These are phyloP conservation scores for Ctenopoma kingsleyae DNA, from an alignment of 2,797 vertebrate species.

Conservation along the genomic window DNA sequence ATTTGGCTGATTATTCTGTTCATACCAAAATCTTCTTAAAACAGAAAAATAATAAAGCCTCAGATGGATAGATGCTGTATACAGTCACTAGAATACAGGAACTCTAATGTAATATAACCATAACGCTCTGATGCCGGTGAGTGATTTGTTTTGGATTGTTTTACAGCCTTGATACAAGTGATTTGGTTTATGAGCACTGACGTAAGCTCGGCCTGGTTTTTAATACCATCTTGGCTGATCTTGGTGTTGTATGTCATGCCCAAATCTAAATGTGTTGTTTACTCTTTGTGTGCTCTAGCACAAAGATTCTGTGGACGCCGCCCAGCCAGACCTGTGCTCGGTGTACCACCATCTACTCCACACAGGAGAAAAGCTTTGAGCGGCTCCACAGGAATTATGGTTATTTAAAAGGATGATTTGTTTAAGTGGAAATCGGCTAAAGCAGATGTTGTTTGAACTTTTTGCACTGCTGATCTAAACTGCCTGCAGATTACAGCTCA, in stretches of 20 bases:
- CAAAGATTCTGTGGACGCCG: slow-evolving; percentile 23
- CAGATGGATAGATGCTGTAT: background rate
- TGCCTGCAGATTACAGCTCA: slow-evolving; percentile 49
- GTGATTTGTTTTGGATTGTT: background rate
- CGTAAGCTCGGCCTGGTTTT: background rate
- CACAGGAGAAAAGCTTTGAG: background rate
- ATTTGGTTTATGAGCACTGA: slow-evolving; percentile 3
- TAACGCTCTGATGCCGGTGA: background rate
- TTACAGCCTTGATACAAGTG: background rate
- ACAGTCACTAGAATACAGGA: background rate
- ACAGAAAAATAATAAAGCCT: background rate
- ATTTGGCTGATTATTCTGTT: background rate
- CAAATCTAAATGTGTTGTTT: slow-evolving; percentile 37
- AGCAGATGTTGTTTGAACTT: slow-evolving; percentile 35
- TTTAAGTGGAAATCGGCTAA: slow-evolving; percentile 1
- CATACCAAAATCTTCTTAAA: background rate
- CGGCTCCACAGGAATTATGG: background rate
- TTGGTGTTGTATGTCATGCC: slow-evolving; percentile 40
- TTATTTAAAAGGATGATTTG: background rate
- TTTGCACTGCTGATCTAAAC: slow-evolving; percentile 25
- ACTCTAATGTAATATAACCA: background rate
- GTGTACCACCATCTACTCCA: background rate
- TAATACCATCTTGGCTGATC: background rate
- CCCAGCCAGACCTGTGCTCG: slow-evolving; percentile 30
- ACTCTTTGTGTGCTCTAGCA: slow-evolving; percentile 20